Evolutionary conservation across 2,797 vertebrate species (phyloP).

Genomic region (Natrix natrix): DNA sequence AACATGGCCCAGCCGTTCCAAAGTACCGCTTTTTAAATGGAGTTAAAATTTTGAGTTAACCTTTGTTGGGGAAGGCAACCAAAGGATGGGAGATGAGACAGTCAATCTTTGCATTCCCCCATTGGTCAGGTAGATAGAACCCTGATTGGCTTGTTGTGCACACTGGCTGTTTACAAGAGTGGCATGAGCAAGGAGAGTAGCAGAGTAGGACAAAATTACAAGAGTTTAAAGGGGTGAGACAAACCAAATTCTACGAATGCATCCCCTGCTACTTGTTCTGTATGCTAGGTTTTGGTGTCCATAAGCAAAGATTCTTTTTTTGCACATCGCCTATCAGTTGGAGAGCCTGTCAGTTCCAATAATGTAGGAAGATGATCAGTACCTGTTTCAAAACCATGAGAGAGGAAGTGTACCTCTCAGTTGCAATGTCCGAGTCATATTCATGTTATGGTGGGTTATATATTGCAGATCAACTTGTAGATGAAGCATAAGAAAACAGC

Average conservation of each 20-base stretch:
- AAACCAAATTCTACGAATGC: background rate
- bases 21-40: background rate
- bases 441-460: background rate
- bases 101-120: background rate
- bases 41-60: background rate
- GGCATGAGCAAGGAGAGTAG: background rate
- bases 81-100: background rate
- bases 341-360: background rate
- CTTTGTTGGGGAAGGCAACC: background rate
- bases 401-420: background rate
- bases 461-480: background rate
- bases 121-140: background rate
- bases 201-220: background rate
- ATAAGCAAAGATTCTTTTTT: background rate
- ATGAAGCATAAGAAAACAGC: background rate
- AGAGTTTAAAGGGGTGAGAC: background rate
- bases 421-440: background rate
- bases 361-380: background rate
- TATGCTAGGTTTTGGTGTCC: background rate
- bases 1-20: background rate
- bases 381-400: background rate
- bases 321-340: background rate
- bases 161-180: background rate
- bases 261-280: background rate
- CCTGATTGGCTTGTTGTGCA: background rate